Base-by-base conservation (phyloP, 2,797 vertebrate genomes). In the Gymnoscopelus braueri region DNA sequence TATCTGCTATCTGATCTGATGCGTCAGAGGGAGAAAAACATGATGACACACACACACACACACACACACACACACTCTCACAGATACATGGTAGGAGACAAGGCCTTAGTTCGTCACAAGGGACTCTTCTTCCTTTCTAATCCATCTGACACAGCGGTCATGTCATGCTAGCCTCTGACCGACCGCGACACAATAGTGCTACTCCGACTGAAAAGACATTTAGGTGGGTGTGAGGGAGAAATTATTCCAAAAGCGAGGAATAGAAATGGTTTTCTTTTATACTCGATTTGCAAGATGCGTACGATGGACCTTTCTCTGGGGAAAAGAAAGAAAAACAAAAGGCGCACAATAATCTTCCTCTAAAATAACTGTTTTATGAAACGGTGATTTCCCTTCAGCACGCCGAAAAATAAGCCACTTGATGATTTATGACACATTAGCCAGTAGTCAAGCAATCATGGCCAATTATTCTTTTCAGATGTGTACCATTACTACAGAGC, bases 1-100 rank as follows among this genome's bases (percentile, higher is more conserved):
- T 44, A 83, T 78, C 63, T 75, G 78, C 83, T 0, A 88, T 19
- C 19, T 19, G 19, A 88, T 90, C 88, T 91, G 89, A 91, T 79
- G 83, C 80, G 89, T 92, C 81, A 91, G 87, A 80, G 84, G 84
- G 76, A 83, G 84, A 80, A 80, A 79, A 74, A 79, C 56, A 76
- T 54, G 58, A 65, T 69, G 35, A 61, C 63, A 29, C 24, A 44
- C 8, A 5, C 8, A 26, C 44, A 67, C 32, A 62, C 64, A 72
- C 60, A 64, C 55, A 65, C n/a, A n/a, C 23, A 48, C 3, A 69
- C 32, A 65, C 12, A 55, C 49, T 56, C 49, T 67, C 32, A 74
- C 14, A 66, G 54, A 54, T 35, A 32, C 71, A 80, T 24, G 4
- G 14, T 23, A 61, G 61, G 24, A 70, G 63, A 75, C 15, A n/a